These are phyloP conservation scores for Struthio camelus DNA, from an alignment of 2,113 vertebrate species.

Conservation along the genomic window DNA sequence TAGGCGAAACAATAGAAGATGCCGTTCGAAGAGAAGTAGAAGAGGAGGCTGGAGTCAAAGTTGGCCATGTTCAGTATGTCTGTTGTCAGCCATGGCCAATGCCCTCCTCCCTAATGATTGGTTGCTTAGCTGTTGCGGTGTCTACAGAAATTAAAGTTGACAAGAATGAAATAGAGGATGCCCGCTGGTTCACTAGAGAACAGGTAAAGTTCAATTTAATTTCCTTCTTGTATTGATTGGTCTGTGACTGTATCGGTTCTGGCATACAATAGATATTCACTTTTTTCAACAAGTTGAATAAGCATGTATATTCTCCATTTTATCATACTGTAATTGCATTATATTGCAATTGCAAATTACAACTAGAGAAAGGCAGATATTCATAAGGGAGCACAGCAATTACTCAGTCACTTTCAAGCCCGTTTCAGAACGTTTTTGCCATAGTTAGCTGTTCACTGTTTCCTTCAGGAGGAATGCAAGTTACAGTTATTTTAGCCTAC, in stretches of 20 bases:
- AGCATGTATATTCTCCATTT: not conserved
- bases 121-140: conserved; percentile 87
- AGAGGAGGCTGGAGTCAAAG: conserved; percentile 90
- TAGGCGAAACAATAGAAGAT: conserved; percentile 91
- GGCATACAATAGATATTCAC: conserved; percentile 18
- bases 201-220: conserved; percentile 84
- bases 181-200: conserved; percentile 91
- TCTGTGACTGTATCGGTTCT: conserved; percentile 58
- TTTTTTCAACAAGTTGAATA: conserved; percentile 47
- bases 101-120: conserved; percentile 96
- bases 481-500: not conserved
- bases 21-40: conserved; percentile 92
- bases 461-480: not conserved
- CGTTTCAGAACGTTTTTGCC: not conserved
- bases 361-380: not conserved
- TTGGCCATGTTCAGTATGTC: conserved; percentile 88
- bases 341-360: conserved; percentile 13
- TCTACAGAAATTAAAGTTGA: conserved; percentile 92
- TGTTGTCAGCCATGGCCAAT: conserved; percentile 96
- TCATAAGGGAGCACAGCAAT: not conserved
- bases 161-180: conserved; percentile 93
- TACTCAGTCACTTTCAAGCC: not conserved
- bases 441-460: not conserved
- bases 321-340: not conserved
- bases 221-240: conserved; percentile 74